Conservation (phyloP, 2,113 vertebrate genomes). For the Colaptes auratus region DNA sequence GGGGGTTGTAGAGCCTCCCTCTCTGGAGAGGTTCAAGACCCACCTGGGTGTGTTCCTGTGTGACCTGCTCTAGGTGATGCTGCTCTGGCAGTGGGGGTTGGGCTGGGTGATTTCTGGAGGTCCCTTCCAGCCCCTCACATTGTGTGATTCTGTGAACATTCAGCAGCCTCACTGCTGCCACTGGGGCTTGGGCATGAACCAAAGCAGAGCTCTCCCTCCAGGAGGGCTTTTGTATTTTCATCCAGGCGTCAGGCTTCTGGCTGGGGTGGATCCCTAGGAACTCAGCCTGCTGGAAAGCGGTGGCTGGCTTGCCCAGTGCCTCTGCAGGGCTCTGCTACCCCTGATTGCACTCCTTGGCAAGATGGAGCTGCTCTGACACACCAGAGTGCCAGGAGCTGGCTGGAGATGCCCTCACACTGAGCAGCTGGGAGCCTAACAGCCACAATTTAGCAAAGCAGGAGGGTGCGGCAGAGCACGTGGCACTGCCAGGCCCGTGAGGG, state of each 20-base stretch:
- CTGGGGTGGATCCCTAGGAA: constrained; percentile 21
- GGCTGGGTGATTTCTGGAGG: no score
- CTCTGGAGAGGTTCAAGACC: no score
- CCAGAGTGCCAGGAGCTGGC: not conserved
- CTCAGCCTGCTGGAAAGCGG: not conserved
- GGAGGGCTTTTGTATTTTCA: not conserved
- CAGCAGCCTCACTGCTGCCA: not conserved
- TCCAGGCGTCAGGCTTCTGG: constrained; percentile 14
- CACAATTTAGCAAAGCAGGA: not conserved
- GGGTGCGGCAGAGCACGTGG: not conserved
- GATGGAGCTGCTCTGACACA: not conserved
- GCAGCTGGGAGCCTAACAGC: not conserved
- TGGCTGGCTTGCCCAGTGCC: not conserved
- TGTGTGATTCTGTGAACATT: not conserved
- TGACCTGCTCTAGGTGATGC: no score
- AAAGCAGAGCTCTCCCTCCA: constrained; percentile 16
- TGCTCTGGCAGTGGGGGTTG: no score
- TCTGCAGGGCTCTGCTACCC: not conserved
- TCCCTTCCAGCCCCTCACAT: no score
- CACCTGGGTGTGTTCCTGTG: no score
- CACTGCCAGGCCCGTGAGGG: not conserved
- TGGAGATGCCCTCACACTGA: not conserved
- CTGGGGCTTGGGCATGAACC: constrained; percentile 1
- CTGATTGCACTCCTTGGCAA: not conserved
- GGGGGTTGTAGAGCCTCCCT: no score